Percentiles rank a stretch among this genome's conserved stretches.
These are phyloP conservation scores for Serilophus lunatus DNA, from an alignment of 2,113 vertebrate species.

Conservation along the genomic window DNA sequence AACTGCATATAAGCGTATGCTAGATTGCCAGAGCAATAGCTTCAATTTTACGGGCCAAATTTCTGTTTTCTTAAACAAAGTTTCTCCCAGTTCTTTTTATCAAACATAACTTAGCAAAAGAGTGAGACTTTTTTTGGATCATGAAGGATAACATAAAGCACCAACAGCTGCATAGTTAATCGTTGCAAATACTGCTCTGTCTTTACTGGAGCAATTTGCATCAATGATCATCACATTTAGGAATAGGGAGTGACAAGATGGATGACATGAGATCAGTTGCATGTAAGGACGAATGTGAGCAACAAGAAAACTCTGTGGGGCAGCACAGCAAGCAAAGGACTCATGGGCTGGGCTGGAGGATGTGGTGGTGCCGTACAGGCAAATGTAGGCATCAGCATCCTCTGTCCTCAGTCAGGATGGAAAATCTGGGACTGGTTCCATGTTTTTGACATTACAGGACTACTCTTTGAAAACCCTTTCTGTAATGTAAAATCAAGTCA, in stretches of 20 bases:
- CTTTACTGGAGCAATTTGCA: background rate
- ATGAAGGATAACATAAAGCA: background rate
- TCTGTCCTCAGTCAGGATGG: background rate
- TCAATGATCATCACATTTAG: no score
- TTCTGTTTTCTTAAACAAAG: background rate
- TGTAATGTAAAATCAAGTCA: background rate
- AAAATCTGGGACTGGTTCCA: background rate
- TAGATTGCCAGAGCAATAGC: background rate
- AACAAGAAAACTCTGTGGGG: background rate
- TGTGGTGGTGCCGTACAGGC: background rate
- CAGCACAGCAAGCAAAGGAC: background rate
- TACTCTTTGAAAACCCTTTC: background rate
- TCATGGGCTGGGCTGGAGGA: fast-evolving
- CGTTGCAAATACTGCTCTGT: background rate
- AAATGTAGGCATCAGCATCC: background rate
- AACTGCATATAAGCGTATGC: background rate
- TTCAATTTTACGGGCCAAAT: no score
- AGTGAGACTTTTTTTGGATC: background rate
- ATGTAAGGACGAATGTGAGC: background rate
- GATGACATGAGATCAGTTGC: background rate
- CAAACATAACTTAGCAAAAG: background rate
- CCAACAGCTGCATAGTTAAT: background rate
- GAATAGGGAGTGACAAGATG: background rate
- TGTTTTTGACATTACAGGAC: background rate
- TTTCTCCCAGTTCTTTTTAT: no score